Evolutionary conservation across 2,888 invertebrate genomes (phyloP), one percentile per base, ranked within the genome.

Genomic region (Phaedon cochleariae): DNA sequence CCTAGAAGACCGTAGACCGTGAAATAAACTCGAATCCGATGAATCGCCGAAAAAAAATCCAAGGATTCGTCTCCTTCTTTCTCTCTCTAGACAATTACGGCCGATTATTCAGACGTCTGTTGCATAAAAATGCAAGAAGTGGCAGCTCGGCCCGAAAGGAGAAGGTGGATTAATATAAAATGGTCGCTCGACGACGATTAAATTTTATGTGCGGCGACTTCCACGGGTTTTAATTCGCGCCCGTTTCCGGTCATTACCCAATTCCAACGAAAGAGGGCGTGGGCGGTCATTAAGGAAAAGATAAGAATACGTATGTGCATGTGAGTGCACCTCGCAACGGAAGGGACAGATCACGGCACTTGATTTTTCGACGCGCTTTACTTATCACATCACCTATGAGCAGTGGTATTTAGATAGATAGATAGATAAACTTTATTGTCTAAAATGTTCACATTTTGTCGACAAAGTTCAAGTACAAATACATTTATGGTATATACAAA

Each of bases 181-280:
- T 66, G 59, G 62, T 54, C 55, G 55, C 59, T 62, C 62, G 62
- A 66, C 62, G 62, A 55, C 59, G 59, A 59, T 66, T 66, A 66
- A 62, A 55, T 59, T 62, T 62, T 41, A 62, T 66, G 62, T 41
- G 41, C 41, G 15, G 66, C 59, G 62, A 66, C 59, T 66, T 62
- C 59, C 62, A 62, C 59, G 66, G 51, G 58, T 59, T 66, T 62
- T 59, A 66, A 66, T 66, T 66, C 59, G 54, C 59, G 31, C 49
- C n/a, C 59, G 59, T 66, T 66, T 66, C 66, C 66, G 66, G 66
- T 66, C 66, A 62, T 66, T 62, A 66, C 59, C 54, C 66, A 66
- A 62, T 66, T 66, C 59, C 54, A 52, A 54, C 18, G 46, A 22
- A 45, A 34, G 29, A 9, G 62, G 62, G 66, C 62, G 66, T 66